phyloP scores from a whole-genome alignment of 2,888 invertebrate genomes.

The Phyllotreta cruciferae region DNA sequence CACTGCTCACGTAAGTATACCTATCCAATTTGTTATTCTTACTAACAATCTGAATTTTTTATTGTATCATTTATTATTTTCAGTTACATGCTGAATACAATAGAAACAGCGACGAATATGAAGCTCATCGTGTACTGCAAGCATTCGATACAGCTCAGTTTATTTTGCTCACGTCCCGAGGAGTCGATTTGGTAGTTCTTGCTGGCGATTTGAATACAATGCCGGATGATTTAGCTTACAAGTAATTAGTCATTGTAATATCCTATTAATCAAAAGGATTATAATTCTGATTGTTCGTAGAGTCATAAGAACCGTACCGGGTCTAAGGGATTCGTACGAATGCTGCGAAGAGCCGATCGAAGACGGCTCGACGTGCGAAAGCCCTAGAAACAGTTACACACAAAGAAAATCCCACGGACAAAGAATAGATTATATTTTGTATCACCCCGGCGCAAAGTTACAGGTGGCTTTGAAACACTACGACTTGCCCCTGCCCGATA shows the following conservation, averaged over 20 bases:
- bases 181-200: constrained; percentile 82
- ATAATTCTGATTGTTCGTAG: constrained; percentile 50
- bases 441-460: constrained; percentile 59
- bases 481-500: constrained; percentile 74
- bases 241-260: constrained; percentile 53
- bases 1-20: constrained; percentile 86
- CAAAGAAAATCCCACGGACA: constrained; percentile 74
- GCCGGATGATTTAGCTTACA: constrained; percentile 83
- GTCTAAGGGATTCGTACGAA: constrained; percentile 63
- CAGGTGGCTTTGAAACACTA: constrained; percentile 64
- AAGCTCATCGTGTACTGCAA: constrained; percentile 91
- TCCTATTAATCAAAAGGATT: neutral
- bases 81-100: constrained; percentile 96
- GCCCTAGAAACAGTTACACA: constrained; percentile 84
- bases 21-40: too few species aligned
- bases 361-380: constrained; percentile 76
- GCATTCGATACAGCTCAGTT: constrained; percentile 96
- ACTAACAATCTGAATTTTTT: too few species aligned
- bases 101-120: constrained; percentile 83
- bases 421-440: constrained; percentile 92
- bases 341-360: constrained; percentile 51
- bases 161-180: constrained; percentile 80
- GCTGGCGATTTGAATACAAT: constrained; percentile 96
- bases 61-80: constrained; percentile 46
- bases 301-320: constrained; percentile 66